Base-by-base conservation (phyloP, 2,797 vertebrate species). In the Acipenser transmontanus region DNA sequence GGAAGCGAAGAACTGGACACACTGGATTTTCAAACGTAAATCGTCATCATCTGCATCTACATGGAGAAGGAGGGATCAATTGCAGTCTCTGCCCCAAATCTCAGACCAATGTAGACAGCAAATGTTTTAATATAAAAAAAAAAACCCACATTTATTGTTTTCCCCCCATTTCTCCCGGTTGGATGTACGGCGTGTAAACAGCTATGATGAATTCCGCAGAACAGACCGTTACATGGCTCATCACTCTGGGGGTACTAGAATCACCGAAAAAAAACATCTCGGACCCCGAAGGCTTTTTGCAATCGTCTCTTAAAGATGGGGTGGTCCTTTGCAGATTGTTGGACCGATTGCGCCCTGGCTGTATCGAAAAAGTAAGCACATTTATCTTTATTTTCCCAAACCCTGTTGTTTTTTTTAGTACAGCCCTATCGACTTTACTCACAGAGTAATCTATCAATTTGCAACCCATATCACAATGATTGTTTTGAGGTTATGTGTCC, bases 161-260 rank as follows among this genome's bases (percentile, higher is more conserved):
- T 52, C 13, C 56, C 57, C 60, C 17, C 13, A 77, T 73, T 79
- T 74, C 72, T n/a, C 54, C 54, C 54, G 14, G 14, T 78, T 78
- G 76, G 70, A 71, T 50, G 34, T 75, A 71, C 80, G 78, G 65
- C 66, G 76, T 76, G 78, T 75, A 75, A 78, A 71, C 65, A 80
- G 81, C 80, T 83, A 91, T 91, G 96, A 91, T 91, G 96, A 98
- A 94, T 93, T 95, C 95, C 63, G 94, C 96, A 48, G 96, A 98
- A 80, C 96, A 98, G 88, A 98, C 95, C 82, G 95, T 98, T 80
- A 98, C 95, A 78, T 98, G 96, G 95, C 84, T 98, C 73, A 98
- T 98, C 61, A 91, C 94, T 76, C 84, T 98, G 75, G 96, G 96
- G 72, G 96, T 98, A 84, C 87, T 98, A 81, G 95, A 98, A 69